Base-by-base conservation (phyloP, 2,113 vertebrate genomes). In the Ciconia stormi region DNA sequence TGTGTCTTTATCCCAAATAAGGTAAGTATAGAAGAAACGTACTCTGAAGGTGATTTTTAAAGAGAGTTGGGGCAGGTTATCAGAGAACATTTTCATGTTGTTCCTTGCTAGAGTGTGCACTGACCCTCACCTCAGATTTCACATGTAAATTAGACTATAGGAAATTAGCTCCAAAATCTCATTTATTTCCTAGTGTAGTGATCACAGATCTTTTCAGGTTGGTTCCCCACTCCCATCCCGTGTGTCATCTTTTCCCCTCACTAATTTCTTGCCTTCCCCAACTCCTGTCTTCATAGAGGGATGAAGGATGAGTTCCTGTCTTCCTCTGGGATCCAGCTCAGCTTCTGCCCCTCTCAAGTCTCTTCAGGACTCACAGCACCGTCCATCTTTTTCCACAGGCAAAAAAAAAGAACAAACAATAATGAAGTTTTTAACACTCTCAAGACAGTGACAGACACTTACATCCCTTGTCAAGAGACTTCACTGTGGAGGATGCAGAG, bases 381-480 rank as follows among this genome's bases (percentile, higher is more conserved):
- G 1, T 56, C 44, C 7, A 0, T 18, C 16, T 70, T 89, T 83
- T 89, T 81, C 42, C 27, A 62, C 6, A 62, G 7, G 44, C 9
- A 80, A 88, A 82, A 11, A 40, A 96, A 95, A 96, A 52, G 44
- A 96, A n/a, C 6, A 71, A 82, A 71, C 3, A 80, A 62, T 55
- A 94, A 97, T 67, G 20, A 95, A 72, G 44, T 71, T 97, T 96
- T 95, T 91, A 94, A 87, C 65, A 90, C 56, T 94, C 89, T 49
- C 76, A 82, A 91, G 96, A 95, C 56, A 94, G 78, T 58, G 82
- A 87, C 74, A 85, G 83, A 59, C 77, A 89, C 47, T 96, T 93
- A 72, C 3, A 9, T 59, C 46, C 92, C 82, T 95, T 89, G 76
- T 74, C 93, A 91, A 95, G 66, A 93, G 56, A 90, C 62, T 96